Evolutionary conservation across 2,888 invertebrate species (phyloP).

Genomic region (Phyto melanocephala): DNA sequence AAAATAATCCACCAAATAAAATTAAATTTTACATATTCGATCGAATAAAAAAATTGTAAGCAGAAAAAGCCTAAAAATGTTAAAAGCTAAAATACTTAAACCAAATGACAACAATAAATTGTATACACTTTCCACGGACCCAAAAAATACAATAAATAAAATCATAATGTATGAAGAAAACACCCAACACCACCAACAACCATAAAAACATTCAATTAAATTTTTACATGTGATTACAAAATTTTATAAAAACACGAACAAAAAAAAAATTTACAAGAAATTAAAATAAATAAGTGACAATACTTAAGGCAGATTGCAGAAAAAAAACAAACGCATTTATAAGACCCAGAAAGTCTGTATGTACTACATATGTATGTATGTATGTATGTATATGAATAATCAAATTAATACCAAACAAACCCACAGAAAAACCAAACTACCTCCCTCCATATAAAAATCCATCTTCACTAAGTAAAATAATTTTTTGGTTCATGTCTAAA

Average conservation of each 20-base stretch:
- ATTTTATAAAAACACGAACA: not conserved
- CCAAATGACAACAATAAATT: slow-evolving; percentile 68
- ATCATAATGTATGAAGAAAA: slow-evolving; percentile 33
- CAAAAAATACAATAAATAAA: slow-evolving; percentile 55
- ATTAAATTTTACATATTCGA: not conserved
- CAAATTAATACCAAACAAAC: not conserved
- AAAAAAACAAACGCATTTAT: slow-evolving; percentile 49
- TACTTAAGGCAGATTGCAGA: slow-evolving; percentile 46
- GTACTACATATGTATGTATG: not conserved
- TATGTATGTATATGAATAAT: too few species aligned
- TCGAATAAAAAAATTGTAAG: not conserved
- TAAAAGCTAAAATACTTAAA: slow-evolving; percentile 49
- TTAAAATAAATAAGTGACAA: slow-evolving; percentile 52
- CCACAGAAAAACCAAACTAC: slow-evolving; percentile 10
- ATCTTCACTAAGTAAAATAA: slow-evolving; percentile 20
- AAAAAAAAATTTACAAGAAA: slow-evolving; percentile 11
- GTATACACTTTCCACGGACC: slow-evolving; percentile 60
- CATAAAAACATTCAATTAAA: slow-evolving; percentile 49
- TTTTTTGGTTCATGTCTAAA: not conserved
- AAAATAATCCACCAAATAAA: slow-evolving; percentile 51
- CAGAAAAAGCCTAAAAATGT: slow-evolving; percentile 52
- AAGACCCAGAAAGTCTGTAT: slow-evolving; percentile 37
- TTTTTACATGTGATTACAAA: slow-evolving; percentile 53
- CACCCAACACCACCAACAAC: slow-evolving; percentile 20
- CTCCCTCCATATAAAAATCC: slow-evolving; percentile 46